phyloP scores from a whole-genome alignment of 1,140 invertebrate genomes.

The Polypedilum vanderplanki region DNA sequence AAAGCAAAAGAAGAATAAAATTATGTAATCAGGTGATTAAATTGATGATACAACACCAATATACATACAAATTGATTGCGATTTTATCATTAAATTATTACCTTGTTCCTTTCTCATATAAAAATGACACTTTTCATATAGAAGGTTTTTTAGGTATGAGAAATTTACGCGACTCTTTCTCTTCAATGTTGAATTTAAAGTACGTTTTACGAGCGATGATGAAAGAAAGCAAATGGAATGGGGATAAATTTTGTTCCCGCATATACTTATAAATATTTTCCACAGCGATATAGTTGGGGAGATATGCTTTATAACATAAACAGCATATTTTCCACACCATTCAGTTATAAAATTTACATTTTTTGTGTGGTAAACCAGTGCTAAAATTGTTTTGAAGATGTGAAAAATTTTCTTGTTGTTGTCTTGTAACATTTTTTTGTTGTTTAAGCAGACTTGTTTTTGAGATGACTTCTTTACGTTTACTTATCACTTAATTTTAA shows the following conservation, averaged over 20 bases:
- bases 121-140: background rate
- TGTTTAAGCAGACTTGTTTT: too few relatives aligned
- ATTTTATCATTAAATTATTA: constrained; percentile 26
- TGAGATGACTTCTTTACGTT: too few relatives aligned
- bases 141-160: background rate
- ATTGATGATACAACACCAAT: background rate
- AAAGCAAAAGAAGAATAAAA: background rate
- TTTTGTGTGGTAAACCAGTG: background rate
- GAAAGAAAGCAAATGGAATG: background rate
- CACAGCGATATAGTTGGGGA: background rate
- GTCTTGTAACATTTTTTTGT: background rate
- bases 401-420: background rate
- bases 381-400: background rate
- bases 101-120: background rate
- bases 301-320: constrained; percentile 6
- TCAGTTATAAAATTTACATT: constrained; percentile 24
- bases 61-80: background rate
- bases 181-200: background rate
- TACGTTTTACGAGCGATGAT: background rate
- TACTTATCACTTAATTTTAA: too few relatives aligned
- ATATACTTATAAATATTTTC: too few relatives aligned
- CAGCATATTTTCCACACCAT: constrained; percentile 21
- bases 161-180: background rate
- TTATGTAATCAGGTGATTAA: constrained; percentile 5
- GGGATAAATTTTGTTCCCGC: background rate